Evolutionary conservation across 1,140 invertebrate species (phyloP), one percentile per base, ranked within the genome.

Genomic region (Telenomus remus): DNA sequence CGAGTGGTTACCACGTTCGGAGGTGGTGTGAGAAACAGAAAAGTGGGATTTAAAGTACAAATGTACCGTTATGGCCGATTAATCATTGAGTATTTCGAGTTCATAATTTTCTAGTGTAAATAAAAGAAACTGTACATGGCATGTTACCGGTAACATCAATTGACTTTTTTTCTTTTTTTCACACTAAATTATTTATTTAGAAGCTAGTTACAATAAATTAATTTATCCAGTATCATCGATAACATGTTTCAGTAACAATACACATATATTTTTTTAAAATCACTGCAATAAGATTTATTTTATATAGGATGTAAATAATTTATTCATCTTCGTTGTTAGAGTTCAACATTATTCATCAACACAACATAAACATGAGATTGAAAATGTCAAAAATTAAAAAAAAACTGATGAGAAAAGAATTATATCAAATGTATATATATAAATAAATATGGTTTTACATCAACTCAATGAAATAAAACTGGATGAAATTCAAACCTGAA

Each of bases 41-140:
- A 59, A 39, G 27, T 46, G 39, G 37, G 33, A 35, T 46, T 53
- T 8, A 63, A 63, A 63, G 59, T 63, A 63, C 59, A 63, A 63
- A 63, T 34, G 49, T 37, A 53, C 42, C 42, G 11, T 63, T 49
- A 13, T 46, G 15, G 16, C 13, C 37, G 49, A 51, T 44, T 37
- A 48, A 16, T 37, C 46, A 37, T 48, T n/a, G 43, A 11, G 9
- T n/a, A 48, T 48, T 57, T 57, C 34, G 55, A 11, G 27, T 55
- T 43, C 43, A 27, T 11, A 44, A 48, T 37, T 48, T 57, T 57
- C 13, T 8, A 16, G 14, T 57, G 55, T 57, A 57, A 47, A 57
- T 57, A 55, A 27, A 27, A 27, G n/a, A 27, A 27, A 14, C n/a
- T 55, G 16, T 55, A 55, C 1, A 44, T 53, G 0, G 35, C 19